phyloP scores from a whole-genome alignment of 2,113 vertebrate genomes.

The Pungitius pungitius region DNA sequence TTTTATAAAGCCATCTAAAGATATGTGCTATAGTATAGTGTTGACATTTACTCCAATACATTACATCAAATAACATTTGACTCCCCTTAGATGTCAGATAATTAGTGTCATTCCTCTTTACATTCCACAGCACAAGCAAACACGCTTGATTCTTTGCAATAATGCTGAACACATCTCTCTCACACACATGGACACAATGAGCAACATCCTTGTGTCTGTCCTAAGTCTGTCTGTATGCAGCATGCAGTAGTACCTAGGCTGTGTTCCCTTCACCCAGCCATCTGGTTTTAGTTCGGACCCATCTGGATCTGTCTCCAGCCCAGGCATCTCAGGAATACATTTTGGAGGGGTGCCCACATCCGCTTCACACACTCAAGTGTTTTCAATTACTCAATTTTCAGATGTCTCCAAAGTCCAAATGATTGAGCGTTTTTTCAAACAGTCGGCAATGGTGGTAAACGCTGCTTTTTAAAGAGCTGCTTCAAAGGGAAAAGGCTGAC shows the following conservation, averaged over 20 bases:
- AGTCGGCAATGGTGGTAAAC: constrained; percentile 47
- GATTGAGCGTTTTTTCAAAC: constrained; percentile 51
- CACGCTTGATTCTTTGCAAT: constrained; percentile 12
- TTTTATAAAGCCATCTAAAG: background rate
- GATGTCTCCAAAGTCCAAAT: constrained; percentile 75
- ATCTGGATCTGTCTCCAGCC: constrained; percentile 83
- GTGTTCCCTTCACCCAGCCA: constrained; percentile 70
- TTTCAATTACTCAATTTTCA: constrained; percentile 83
- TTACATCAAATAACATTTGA: constrained; percentile 7
- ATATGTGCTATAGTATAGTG: background rate
- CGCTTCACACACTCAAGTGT: constrained; percentile 83
- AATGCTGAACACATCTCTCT: background rate
- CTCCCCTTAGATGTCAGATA: constrained; percentile 7
- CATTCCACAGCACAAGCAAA: constrained; percentile 11
- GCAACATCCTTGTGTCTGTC: constrained; percentile 25
- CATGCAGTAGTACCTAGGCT: constrained; percentile 59
- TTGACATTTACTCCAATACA: background rate
- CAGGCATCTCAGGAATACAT: constrained; percentile 85
- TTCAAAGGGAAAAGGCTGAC: constrained; percentile 49
- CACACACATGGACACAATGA: constrained; percentile 10
- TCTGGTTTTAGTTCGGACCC: constrained; percentile 84
- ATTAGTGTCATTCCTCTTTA: constrained; percentile 21
- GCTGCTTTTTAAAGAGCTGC: constrained; percentile 23
- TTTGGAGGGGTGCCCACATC: constrained; percentile 84
- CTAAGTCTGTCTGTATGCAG: constrained; percentile 53